Evolutionary conservation across 1,140 invertebrate genomes (phyloP).

Genomic region (Drosophila ironensis): DNA sequence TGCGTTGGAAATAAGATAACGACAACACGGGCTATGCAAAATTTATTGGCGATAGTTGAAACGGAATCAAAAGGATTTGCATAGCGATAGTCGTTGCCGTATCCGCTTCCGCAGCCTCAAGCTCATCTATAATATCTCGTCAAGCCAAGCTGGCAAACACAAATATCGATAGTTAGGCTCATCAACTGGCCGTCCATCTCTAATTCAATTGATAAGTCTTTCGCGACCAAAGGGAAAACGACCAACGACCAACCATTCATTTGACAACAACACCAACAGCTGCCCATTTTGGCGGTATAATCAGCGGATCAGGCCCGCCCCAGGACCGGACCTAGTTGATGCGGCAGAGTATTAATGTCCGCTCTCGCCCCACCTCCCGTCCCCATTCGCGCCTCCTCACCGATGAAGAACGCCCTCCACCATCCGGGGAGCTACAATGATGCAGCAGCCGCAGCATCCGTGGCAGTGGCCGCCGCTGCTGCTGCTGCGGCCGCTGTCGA

Average conservation of each 20-base stretch:
- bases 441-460: neutral
- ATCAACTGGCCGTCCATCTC: neutral
- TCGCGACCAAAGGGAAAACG: constrained; percentile 9
- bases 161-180: neutral
- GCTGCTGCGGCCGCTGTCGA: constrained; percentile 69
- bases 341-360: constrained; percentile 15
- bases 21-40: too few relatives aligned
- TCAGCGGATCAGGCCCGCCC: neutral
- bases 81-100: too few relatives aligned
- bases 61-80: too few relatives aligned
- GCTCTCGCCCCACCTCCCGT: constrained; percentile 17
- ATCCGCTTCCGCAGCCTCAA: too few relatives aligned
- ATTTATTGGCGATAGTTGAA: too few relatives aligned
- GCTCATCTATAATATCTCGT: too few relatives aligned
- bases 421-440: constrained; percentile 28
- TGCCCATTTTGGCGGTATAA: constrained; percentile 3
- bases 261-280: neutral
- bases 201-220: constrained; percentile 11
- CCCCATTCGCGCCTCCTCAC: too few relatives aligned
- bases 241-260: too few relatives aligned
- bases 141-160: neutral
- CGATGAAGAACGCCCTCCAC: constrained; percentile 33
- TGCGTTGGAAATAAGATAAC: too few relatives aligned
- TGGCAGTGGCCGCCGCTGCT: neutral
- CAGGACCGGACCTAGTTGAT: neutral